phyloP scores from a whole-genome alignment of 2,113 vertebrate genomes.

The Halichoeres trimaculatus region DNA sequence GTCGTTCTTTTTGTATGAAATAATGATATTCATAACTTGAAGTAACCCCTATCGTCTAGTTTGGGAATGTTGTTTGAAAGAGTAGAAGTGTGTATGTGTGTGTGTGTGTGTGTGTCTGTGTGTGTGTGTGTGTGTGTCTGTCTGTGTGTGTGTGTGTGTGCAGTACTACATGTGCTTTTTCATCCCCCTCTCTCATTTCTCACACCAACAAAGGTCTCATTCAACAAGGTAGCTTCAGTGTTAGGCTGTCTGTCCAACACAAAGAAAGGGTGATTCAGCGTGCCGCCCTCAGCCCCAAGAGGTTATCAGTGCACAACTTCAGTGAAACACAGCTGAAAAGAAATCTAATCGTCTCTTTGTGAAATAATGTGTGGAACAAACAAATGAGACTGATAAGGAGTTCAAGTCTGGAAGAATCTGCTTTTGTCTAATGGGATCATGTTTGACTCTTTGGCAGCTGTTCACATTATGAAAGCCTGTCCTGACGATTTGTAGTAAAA shows the following conservation, averaged over 20 bases:
- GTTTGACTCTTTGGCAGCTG: conserved; percentile 39
- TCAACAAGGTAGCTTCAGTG: conserved; percentile 19
- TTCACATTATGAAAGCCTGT: conserved; percentile 1
- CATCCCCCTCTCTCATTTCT: conserved; percentile 2
- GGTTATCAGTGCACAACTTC: conserved; percentile 8
- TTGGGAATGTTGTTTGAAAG: background rate
- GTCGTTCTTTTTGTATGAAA: too few species aligned
- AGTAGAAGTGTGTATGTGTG: background rate
- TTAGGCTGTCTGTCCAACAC: conserved; percentile 10
- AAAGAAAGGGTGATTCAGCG: conserved; percentile 11
- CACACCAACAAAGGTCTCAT: conserved; percentile 36
- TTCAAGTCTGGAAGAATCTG: conserved; percentile 13
- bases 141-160: background rate
- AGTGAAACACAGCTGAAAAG: conserved; percentile 13
- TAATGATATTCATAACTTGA: too few species aligned
- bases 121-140: background rate
- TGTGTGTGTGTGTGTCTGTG: conserved; percentile 1
- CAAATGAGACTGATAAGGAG: conserved; percentile 30
- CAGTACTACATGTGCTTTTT: conserved; percentile 10
- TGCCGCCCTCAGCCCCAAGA: conserved; percentile 6
- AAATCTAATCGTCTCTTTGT: background rate
- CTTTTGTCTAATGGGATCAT: conserved; percentile 38
- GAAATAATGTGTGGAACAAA: conserved; percentile 7
- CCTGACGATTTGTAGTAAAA: conserved; percentile 43
- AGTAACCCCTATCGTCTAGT: background rate